Evolutionary conservation across 2,113 vertebrate genomes (phyloP).

Genomic region (Tetrax tetrax): DNA sequence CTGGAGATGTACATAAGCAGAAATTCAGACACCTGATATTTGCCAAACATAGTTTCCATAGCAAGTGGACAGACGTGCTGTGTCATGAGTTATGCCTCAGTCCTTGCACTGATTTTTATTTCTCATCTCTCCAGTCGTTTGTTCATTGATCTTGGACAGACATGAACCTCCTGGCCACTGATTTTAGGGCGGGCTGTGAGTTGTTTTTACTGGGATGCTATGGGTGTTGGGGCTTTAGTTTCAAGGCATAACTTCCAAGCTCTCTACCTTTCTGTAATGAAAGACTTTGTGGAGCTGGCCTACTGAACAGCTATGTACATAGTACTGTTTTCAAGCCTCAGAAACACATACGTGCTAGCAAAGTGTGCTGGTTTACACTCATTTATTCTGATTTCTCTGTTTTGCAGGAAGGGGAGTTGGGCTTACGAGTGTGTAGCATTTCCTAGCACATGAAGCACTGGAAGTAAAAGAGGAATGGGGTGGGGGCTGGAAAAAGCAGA

Average conservation of each 20-base stretch:
- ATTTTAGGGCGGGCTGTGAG: neutral
- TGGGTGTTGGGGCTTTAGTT: neutral
- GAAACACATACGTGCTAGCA: neutral
- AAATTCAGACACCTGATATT: conserved; percentile 68
- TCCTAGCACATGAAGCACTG: neutral
- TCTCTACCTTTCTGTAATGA: neutral
- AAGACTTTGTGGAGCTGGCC: neutral
- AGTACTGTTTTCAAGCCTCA: neutral
- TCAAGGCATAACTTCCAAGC: neutral
- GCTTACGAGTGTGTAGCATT: neutral
- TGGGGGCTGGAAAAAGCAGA: neutral
- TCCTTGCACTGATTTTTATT: neutral
- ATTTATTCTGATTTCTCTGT: neutral
- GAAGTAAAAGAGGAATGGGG: neutral
- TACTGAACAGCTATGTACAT: neutral
- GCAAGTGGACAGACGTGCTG: conserved; percentile 59
- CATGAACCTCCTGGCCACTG: neutral
- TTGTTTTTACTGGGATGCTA: neutral
- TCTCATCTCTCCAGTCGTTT: neutral
- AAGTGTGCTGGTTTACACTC: neutral
- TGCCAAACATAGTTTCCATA: conserved; percentile 69
- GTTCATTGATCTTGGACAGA: neutral
- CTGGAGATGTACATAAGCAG: conserved; percentile 46
- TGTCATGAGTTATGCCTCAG: conserved; percentile 10
- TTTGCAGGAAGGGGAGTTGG: neutral